Base-by-base conservation (phyloP, 2,888 invertebrate species). In the Agrochola circellaris region DNA sequence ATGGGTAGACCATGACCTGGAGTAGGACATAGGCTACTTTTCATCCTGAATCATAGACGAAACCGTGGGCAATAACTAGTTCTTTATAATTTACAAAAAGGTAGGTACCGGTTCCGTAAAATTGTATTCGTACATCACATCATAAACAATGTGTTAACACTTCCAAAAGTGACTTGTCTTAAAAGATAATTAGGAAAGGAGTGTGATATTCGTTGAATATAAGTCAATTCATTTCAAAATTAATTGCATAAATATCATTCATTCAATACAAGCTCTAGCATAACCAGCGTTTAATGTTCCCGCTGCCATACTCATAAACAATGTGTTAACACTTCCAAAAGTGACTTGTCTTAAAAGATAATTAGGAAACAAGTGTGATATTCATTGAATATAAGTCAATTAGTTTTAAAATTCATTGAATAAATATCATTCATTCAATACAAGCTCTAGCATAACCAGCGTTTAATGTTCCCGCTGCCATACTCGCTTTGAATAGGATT, bases 51-150 rank as follows among this genome's bases (percentile, higher is more conserved):
- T 38, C 38, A 0, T 8, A 38, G 38, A 38, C 7, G 0, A 38
- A 38, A 0, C 8, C 38, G 38, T 7, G 38, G 38, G 38, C 8
- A 38, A 38, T 0, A 38, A 7, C 64, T 4, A 17, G 65, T 58
- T 73, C 7, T 73, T 73, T 17, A 73, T 60, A 79, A 45, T 72
- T 65, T 78, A 64, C 38, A 26, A 23, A 54, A 34, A 30, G 2
- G 17, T 34, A 20, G 11, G n/a, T 54, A 9, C n/a, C 26, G 26
- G 34, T 62, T 70, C 9, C 9, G 23, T 26, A 8, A 26, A 34
- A 70, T 34, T 30, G 15, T 54, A 60, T 34, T 51, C 20, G n/a
- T 45, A 48, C 1, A n/a, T 51, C 20, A 20, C 30, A n/a, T 54
- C 30, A 15, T 73, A 26, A 70, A 61, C 2, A 4, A n/a, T 30